Evolutionary conservation across 1,140 invertebrate species (phyloP).

Genomic region (Drosophila asahinai): DNA sequence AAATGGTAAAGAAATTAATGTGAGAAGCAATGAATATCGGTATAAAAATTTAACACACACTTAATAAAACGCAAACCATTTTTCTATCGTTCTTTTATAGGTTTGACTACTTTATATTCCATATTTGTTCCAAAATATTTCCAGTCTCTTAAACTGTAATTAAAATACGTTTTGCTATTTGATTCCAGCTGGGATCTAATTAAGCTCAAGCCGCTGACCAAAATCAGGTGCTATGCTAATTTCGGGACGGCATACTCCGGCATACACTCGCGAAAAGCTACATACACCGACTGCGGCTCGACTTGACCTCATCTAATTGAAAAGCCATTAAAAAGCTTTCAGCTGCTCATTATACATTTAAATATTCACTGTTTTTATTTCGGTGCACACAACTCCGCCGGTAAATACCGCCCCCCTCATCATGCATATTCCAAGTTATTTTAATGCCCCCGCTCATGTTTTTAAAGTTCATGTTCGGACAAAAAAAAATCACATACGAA

Average conservation of each 20-base stretch:
- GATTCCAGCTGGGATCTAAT: slow-evolving; percentile 27
- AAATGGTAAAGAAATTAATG: neutral
- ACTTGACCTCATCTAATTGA: slow-evolving; percentile 78
- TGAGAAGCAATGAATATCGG: neutral
- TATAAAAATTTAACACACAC: neutral
- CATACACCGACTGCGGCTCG: slow-evolving; percentile 25
- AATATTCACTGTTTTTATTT: slow-evolving; percentile 77
- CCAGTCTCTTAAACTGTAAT: slow-evolving; percentile 16
- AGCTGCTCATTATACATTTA: slow-evolving; percentile 82
- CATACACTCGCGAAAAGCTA: slow-evolving; percentile 3
- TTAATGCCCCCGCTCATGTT: slow-evolving; percentile 42
- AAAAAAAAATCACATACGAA: slow-evolving; percentile 8
- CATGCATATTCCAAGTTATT: slow-evolving; percentile 32
- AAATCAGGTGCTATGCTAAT: slow-evolving; percentile 46
- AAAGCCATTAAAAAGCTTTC: slow-evolving; percentile 84
- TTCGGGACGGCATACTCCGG: neutral
- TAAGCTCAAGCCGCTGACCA: slow-evolving; percentile 27
- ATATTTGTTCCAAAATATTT: neutral
- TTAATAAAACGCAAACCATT: neutral
- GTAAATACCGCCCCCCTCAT: neutral
- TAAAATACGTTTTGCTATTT: slow-evolving; percentile 11
- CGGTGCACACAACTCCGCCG: slow-evolving; percentile 14
- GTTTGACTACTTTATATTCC: neutral
- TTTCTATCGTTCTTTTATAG: too few species aligned
- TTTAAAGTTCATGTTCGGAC: slow-evolving; percentile 50